Conservation (phyloP, 2,113 vertebrate genomes). For the Alosa alosa region DNA sequence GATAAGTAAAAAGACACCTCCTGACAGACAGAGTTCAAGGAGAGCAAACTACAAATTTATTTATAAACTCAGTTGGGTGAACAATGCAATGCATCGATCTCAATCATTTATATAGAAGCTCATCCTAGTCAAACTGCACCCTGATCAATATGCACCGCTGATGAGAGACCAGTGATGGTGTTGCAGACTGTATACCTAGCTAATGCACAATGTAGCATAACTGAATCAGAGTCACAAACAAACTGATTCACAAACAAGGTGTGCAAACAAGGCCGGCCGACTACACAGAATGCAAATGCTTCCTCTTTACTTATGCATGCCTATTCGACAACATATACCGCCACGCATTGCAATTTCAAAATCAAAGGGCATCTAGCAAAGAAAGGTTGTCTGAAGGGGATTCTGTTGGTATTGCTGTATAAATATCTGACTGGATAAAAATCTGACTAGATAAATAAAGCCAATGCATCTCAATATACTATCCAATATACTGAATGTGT, state of each 20-base stretch:
- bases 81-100: no score
- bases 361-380: neutral
- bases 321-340: no score
- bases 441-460: neutral
- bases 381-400: neutral
- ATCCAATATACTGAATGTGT: neutral
- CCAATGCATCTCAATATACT: neutral
- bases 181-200: neutral
- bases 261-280: no score
- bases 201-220: neutral
- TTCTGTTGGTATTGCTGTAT: neutral
- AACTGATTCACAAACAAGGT: no score
- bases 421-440: neutral
- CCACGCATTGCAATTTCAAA: neutral
- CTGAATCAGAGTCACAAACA: neutral
- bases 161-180: neutral
- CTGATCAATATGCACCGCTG: neutral
- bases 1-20: no score
- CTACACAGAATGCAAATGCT: no score
- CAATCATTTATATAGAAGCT: no score
- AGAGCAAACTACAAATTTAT: neutral
- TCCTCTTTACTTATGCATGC: no score
- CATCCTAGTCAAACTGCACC: no score
- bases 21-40: neutral
- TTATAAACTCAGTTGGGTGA: no score